A percentile compares a stretch with the other conserved stretches of the same genome.
These are phyloP conservation scores for Zoanthus sansibaricus DNA, from an alignment of 92 coral and sea anemone species.

Conservation along the genomic window DNA sequence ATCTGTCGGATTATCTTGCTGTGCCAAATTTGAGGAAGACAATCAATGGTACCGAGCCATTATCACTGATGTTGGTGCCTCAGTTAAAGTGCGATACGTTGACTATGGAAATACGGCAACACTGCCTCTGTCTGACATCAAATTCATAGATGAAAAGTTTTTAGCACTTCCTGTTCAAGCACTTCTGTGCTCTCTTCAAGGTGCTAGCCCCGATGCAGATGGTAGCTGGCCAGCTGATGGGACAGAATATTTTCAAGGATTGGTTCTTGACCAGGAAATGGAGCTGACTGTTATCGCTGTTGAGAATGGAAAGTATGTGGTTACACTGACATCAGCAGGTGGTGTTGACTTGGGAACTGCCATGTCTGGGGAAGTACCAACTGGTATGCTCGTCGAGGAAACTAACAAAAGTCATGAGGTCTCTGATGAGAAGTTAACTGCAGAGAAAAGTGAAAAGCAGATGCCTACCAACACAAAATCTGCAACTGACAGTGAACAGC, in stretches of 20 bases:
- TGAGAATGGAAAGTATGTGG: conserved; percentile 15
- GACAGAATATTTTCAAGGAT: conserved; percentile 39
- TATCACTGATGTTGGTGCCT: conserved; percentile 19
- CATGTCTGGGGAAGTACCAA: conserved; percentile 13
- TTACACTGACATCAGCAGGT: conserved; percentile 21
- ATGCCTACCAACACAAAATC: background rate
- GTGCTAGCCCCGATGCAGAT: conserved; percentile 57
- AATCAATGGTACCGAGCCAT: conserved; percentile 59
- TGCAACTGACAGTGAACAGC: background rate
- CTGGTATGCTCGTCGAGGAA: background rate
- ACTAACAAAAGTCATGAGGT: background rate
- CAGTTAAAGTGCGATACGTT: conserved; percentile 46
- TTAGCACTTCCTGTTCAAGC: conserved; percentile 53
- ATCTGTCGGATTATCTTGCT: conserved; percentile 46
- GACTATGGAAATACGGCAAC: conserved; percentile 61
- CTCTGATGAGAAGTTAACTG: background rate
- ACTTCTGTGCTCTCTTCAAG: conserved; percentile 46
- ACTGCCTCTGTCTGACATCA: conserved; percentile 42
- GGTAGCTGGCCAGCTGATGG: conserved; percentile 78
- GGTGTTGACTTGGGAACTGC: conserved; percentile 35
- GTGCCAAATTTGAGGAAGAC: conserved; percentile 55
- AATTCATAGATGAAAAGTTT: conserved; percentile 39
- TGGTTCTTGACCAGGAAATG: conserved; percentile 48
- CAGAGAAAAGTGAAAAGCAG: background rate
- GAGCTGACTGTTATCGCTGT: conserved; percentile 21